Base-by-base conservation (phyloP, 2,888 invertebrate species). In the Malacosoma neustria region DNA sequence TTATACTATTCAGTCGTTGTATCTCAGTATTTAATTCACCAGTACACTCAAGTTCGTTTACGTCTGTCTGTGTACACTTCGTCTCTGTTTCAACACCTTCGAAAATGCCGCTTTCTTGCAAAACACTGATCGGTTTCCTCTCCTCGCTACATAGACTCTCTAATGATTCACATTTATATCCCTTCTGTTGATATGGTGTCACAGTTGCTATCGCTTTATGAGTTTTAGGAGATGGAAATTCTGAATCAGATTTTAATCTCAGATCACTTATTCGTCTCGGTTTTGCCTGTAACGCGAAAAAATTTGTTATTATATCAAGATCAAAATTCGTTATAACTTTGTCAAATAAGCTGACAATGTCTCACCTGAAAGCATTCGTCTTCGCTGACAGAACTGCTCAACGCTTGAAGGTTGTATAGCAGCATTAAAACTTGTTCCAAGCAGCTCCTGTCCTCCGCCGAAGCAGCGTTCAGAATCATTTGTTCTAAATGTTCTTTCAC, bases 101-200 rank as follows among this genome's bases (percentile, higher is more conserved):
- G 55, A 92, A 92, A 48, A 92, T 92, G 14, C 92, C 92, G 54
- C 92, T 92, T 58, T 92, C 92, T 57, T 92, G 92, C 14, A 92
- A 75, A 54, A 90, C 79, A 54, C 81, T 88, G 46, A 65, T 85
- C 48, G 82, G 87, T 71, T 74, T 89, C 62, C 71, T 79, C 41
- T 86, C 86, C 43, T 84, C 81, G 41, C 61, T 67, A 47, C 77
- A 76, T 40, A 85, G 71, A 50, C 79, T 82, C 46, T 85, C 84
- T 33, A 85, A 61, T 35, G 80, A 85, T 49, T 79, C 82, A 47
- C 74, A 69, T 66, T 87, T 76, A 66, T 80, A 71, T 46, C 85
- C 74, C 65, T 87, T 75, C 48, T 72, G 72, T 48, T 84, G 76
- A 51, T 90, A 90, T 32, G 90, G 92, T 45, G 90, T 88, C 39